Base-by-base conservation (phyloP, 2,888 invertebrate species). In the Chaetogeoica ovagalla region DNA sequence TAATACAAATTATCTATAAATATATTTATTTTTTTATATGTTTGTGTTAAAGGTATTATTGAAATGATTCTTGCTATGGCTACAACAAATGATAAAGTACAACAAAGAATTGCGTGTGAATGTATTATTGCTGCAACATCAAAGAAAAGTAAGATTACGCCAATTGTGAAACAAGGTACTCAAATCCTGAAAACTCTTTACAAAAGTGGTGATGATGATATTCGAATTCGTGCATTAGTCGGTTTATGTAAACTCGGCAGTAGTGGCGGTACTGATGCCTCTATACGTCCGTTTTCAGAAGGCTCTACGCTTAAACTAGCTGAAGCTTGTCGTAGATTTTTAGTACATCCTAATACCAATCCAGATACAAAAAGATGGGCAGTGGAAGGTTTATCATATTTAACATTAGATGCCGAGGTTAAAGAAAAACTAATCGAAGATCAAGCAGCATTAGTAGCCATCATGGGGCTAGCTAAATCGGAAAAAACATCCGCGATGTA, bases 41-140 rank as follows among this genome's bases (percentile, higher is more conserved):
- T 74, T 74, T 75, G 2, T 30, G 17, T 71, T 43, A 11, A 57
- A 79, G 79, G 79, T 43, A 94, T 99, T 82, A 89, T 98, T 84
- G 94, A 97, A 86, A 96, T 99, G 94, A 96, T 99, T 86, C 88
- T 99, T 52, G 94, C 94, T 9, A 97, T 99, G 96, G 98, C 98
- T 2, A 93, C 93, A 82, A 93, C 94, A 15, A 96, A 96, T n/a
- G 95, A 97, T 85, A 84, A 90, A 19, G 87, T 97, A 0, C 96
- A 98, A 85, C 93, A 98, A 88, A 93, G 93, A 87, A 93, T 98
- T 19, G 95, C 99, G 0, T 96, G 96, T 85, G 99, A 99, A 87
- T 97, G 98, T 84, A 92, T 99, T 69, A 94, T 98, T 82, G 96
- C 97, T 8, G 97, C 98, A 6, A 94, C 98, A 2, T 95, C 96